phyloP scores from a whole-genome alignment of 2,797 vertebrate genomes.

The Pseudomugil gertrudae region DNA sequence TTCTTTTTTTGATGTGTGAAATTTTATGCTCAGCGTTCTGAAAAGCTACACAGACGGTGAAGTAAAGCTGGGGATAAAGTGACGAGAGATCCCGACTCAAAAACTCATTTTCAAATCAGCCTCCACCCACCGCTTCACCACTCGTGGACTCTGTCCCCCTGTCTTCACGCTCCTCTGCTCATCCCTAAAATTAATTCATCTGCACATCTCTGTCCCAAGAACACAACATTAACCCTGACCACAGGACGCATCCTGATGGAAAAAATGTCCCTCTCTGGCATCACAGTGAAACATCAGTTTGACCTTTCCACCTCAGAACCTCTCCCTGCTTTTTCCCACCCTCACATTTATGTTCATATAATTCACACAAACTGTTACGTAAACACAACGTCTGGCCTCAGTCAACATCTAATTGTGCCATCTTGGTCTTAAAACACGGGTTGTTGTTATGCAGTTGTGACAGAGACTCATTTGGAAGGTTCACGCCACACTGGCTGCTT shows the following conservation, averaged over 20 bases:
- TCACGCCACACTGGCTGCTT: slow-evolving; percentile 77
- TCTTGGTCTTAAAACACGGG: slow-evolving; percentile 5
- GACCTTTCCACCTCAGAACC: slow-evolving; percentile 75
- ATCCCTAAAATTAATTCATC: slow-evolving; percentile 86
- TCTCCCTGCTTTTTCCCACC: slow-evolving; percentile 57
- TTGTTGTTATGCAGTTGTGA: slow-evolving; percentile 38
- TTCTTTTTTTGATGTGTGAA: not conserved
- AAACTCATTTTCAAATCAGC: slow-evolving; percentile 33
- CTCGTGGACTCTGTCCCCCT: slow-evolving; percentile 83
- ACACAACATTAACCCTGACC: slow-evolving; percentile 85
- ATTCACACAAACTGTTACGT: slow-evolving; percentile 48
- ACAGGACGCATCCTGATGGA: slow-evolving; percentile 81
- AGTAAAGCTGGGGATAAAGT: slow-evolving; percentile 46
- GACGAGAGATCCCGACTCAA: slow-evolving; percentile 55
- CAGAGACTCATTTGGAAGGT: slow-evolving; percentile 67
- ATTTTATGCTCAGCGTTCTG: not conserved
- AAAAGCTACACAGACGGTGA: slow-evolving; percentile 19
- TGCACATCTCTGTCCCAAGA: slow-evolving; percentile 84
- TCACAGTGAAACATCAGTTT: slow-evolving; percentile 74
- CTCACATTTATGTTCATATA: slow-evolving; percentile 9
- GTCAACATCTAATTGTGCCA: not conserved
- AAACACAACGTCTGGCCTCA: not conserved
- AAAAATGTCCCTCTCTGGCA: slow-evolving; percentile 75
- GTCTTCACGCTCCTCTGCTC: slow-evolving; percentile 85
- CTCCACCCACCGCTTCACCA: slow-evolving; percentile 46